Percentiles rank a stretch among this genome's conserved stretches.
Conservation (phyloP, 2,888 invertebrate species). For the Lucinisca nassula region DNA sequence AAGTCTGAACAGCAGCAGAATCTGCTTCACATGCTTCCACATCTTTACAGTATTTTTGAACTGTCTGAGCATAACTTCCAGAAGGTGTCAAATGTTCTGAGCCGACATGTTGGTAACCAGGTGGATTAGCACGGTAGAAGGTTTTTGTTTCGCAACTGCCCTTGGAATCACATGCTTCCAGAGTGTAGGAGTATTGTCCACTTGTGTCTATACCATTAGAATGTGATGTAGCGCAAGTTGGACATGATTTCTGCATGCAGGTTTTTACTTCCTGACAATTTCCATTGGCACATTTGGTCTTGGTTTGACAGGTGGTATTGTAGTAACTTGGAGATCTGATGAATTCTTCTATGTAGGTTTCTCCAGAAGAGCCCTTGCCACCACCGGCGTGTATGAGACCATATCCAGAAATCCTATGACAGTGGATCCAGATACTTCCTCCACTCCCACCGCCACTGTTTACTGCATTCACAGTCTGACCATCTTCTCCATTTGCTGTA, state of each 20-base stretch:
- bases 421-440: slow-evolving; percentile 80
- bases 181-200: background rate
- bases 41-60: background rate
- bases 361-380: slow-evolving; percentile 67
- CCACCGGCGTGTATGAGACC: slow-evolving; percentile 72
- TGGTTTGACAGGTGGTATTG: slow-evolving; percentile 38
- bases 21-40: background rate
- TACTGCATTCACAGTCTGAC: slow-evolving; percentile 42
- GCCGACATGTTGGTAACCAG: background rate
- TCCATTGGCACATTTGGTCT: slow-evolving; percentile 27
- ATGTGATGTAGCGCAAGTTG: background rate
- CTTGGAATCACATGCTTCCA: background rate
- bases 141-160: background rate
- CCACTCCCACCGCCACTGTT: slow-evolving; percentile 81
- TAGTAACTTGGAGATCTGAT: slow-evolving; percentile 38
- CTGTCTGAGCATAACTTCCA: background rate
- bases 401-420: slow-evolving; percentile 73
- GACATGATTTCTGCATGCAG: background rate
- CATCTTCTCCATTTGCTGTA: slow-evolving; percentile 75
- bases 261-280: slow-evolving; percentile 20
- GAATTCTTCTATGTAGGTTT: slow-evolving; percentile 36
- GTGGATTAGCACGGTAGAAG: background rate
- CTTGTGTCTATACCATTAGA: background rate
- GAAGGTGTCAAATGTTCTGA: background rate
- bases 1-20: background rate